Evolutionary conservation across 1,140 invertebrate genomes (phyloP), one percentile per base, ranked within the genome.

Genomic region (Dreissena polymorpha): DNA sequence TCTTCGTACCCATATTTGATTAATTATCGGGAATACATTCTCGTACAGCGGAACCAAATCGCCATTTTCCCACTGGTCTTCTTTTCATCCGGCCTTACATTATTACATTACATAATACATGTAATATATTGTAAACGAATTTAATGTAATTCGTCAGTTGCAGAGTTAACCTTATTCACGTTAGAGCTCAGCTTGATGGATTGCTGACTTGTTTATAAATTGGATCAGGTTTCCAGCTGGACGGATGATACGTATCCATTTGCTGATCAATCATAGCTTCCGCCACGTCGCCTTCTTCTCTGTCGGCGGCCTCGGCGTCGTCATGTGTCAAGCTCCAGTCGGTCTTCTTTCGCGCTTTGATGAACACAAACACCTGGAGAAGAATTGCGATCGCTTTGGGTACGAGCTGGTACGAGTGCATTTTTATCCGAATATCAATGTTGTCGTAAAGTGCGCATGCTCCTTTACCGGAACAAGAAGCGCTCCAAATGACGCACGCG

Each of bases 371-470:
- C 0, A 85, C 23, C 2, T 73, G 23, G 0, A 78, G 21, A 12
- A 72, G 53, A 25, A 78, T 23, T 25, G 76, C 49, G 18, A 85
- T 10, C 29, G 79, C 13, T 63, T 72, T 73, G 12, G 73, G 69
- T 18, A 85, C 50, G 16, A 85, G 63, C 55, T 79, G 49, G 63
- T 67, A 68, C 23, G 71, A 63, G 49, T 57, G 18, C 23, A 71
- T 79, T 50, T 79, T 85, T 21, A 79, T 25, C 6, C 83, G 68
- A 25, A 79, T 69, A 13, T 79, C 83, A 64, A 65, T 64, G 67
- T 74, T 78, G 68, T 86, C 80, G 67, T 86, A 86, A 8, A 86
- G 51, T 67, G 79, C 79, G 69, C 85, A 86, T 51, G 85, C 85
- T 8, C 73, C 72, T 39, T 53, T 8, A 16, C 75, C 80, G 49